These are phyloP conservation scores for Argyrosomus japonicus DNA, from an alignment of 2,113 vertebrate species.

Conservation along the genomic window DNA sequence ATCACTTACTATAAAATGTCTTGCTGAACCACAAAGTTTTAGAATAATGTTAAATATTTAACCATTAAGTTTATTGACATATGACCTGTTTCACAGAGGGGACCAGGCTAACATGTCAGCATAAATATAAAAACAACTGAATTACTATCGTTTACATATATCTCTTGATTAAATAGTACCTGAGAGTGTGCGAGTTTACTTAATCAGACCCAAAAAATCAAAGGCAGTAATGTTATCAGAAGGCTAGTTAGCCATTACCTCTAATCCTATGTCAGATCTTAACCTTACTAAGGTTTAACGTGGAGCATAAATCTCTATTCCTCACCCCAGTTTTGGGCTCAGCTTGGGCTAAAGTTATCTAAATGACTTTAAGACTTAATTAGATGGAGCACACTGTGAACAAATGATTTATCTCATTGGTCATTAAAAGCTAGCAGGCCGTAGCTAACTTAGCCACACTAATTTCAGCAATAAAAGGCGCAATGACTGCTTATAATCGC, in stretches of 20 bases:
- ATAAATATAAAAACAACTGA: not conserved
- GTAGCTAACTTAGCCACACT: not conserved
- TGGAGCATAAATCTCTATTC: not conserved
- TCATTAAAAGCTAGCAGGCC: not conserved
- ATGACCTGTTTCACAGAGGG: not conserved
- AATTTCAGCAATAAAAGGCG: not conserved
- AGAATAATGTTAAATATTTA: not conserved
- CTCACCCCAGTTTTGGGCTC: not conserved
- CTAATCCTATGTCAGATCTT: not conserved
- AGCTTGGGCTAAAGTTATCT: not conserved
- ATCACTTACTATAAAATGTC: not conserved
- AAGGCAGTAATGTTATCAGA: not conserved
- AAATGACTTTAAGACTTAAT: not conserved
- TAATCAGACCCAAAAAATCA: not conserved
- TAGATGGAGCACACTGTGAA: not conserved
- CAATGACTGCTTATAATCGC: accelerated
- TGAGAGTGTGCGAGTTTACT: not conserved
- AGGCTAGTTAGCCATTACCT: no score
- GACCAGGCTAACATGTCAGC: not conserved
- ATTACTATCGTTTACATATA: not conserved
- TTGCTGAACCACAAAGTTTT: not conserved
- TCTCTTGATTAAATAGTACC: not conserved
- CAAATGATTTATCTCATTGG: not conserved
- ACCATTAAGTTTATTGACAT: not conserved
- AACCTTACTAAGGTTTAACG: not conserved